phyloP scores from a whole-genome alignment of 2,888 invertebrate species.

The Platycheirus rosarum region DNA sequence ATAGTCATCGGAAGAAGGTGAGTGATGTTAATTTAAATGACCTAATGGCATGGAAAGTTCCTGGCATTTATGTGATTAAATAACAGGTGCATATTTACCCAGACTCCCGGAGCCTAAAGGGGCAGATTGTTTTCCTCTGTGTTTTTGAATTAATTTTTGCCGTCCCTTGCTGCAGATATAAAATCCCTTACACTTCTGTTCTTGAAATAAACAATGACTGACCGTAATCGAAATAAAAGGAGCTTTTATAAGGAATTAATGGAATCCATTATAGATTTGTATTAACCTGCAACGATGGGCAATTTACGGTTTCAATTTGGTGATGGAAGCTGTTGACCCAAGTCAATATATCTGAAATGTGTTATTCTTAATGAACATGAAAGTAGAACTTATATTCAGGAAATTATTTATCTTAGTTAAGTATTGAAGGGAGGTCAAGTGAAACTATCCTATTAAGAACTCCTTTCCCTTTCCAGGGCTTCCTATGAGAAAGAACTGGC shows the following conservation, averaged over 20 bases:
- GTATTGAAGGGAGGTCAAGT: too few relatives aligned
- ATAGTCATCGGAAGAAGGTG: background rate
- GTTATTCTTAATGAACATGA: too few relatives aligned
- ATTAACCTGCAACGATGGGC: conserved; percentile 47
- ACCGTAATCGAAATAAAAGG: conserved; percentile 13
- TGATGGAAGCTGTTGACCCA: background rate
- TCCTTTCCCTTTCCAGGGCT: too few relatives aligned
- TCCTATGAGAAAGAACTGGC: too few relatives aligned
- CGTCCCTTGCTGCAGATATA: conserved; percentile 53
- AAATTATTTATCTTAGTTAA: too few relatives aligned
- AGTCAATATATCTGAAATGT: too few relatives aligned
- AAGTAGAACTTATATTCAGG: too few relatives aligned
- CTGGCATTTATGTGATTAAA: conserved; percentile 52
- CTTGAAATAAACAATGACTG: too few relatives aligned
- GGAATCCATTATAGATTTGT: conserved; percentile 60
- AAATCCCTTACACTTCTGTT: conserved; percentile 58
- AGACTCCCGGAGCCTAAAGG: background rate
- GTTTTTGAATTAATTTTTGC: conserved; percentile 65
- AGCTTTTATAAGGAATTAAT: conserved; percentile 51
- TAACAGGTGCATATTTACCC: conserved; percentile 43
- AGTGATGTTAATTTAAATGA: conserved; percentile 63
- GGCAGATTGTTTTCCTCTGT: conserved; percentile 6
- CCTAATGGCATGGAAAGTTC: conserved; percentile 48
- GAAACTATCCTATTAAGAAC: too few relatives aligned
- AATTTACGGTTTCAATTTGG: conserved; percentile 40